Evolutionary conservation across 1,140 invertebrate species (phyloP), one percentile per base, ranked within the genome.

Genomic region (Sinonovacula constricta): DNA sequence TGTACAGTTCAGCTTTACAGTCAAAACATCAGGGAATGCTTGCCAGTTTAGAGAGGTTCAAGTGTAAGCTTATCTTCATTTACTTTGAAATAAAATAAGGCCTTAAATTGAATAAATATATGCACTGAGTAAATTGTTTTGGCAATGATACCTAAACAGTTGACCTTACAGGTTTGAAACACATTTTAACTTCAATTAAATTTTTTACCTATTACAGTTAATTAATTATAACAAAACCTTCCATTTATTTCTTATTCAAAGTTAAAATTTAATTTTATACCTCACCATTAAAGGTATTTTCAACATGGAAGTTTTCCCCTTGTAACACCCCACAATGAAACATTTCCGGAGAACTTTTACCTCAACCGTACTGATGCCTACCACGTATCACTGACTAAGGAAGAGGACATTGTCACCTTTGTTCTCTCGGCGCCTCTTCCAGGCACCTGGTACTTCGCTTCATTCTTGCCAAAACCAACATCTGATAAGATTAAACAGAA

Each of bases 251-350:
- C n/a, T n/a, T n/a, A n/a, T n/a, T n/a, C n/a, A n/a, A n/a, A n/a
- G n/a, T n/a, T n/a, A n/a, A n/a, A n/a, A n/a, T n/a, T n/a, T 26
- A 62, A 26, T 65, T 65, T 39, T 45, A 18, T 22, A 31, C 51
- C 34, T 60, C 18, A 45, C 31, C 54, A 2, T 71, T 60, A 5
- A 5, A 78, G 75, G n/a, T 78, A 69, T 49, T 39, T 78, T 36
- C 75, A 78, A 34, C 65, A 78, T 63, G 75, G 75, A 12, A 78
- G 75, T 51, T 78, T 69, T 31, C 75, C 75, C 24, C 49, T 78
- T 3, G 49, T 70, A 15, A 69, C 54, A 3, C 75, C 65, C 15
- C 70, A 78, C 57, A 78, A 78, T 63, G 75, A 69, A 18, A 60
- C 75, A 53, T 78, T 33, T 39, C 75, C 75, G n/a, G 54, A 68